phyloP scores from a whole-genome alignment of 2,797 vertebrate genomes.

The Pangasius mekongensis region DNA sequence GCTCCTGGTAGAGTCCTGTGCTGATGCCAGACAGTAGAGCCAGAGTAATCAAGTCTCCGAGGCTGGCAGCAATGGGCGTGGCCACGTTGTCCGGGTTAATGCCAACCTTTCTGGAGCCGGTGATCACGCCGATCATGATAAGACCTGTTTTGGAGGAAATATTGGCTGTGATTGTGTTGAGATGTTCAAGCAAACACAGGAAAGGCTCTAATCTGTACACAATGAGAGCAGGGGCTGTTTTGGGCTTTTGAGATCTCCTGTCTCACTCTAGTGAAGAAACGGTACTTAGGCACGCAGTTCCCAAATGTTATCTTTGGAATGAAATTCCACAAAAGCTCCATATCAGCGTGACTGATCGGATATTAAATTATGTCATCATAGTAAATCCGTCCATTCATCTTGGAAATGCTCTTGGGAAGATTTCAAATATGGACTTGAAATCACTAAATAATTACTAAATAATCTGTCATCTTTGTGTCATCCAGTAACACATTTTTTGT shows the following conservation, averaged over 20 bases:
- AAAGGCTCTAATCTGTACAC: slow-evolving; percentile 36
- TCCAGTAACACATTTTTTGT: neutral
- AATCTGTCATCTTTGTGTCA: neutral
- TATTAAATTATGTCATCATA: neutral
- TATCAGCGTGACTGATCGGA: neutral
- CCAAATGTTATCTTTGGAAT: slow-evolving; percentile 5
- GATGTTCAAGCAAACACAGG: slow-evolving; percentile 45
- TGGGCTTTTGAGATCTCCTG: slow-evolving; percentile 27
- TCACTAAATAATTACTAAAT: neutral
- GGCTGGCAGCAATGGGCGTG: slow-evolving; percentile 94
- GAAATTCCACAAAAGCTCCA: slow-evolving; percentile 9
- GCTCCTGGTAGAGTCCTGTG: slow-evolving; percentile 90
- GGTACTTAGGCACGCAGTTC: neutral
- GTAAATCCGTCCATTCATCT: neutral
- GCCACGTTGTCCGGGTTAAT: slow-evolving; percentile 98
- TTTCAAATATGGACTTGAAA: too few relatives aligned
- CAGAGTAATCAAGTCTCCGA: slow-evolving; percentile 96
- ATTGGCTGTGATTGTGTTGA: slow-evolving; percentile 44
- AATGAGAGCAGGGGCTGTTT: slow-evolving; percentile 25
- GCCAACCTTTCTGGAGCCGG: slow-evolving; percentile 92
- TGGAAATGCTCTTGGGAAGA: neutral
- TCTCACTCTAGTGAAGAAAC: slow-evolving; percentile 29
- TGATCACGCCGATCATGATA: slow-evolving; percentile 98
- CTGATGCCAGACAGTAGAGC: slow-evolving; percentile 95
- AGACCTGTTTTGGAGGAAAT: slow-evolving; percentile 77